Evolutionary conservation across 1,140 invertebrate species (phyloP).

Genomic region (Chrysomallon squamiferum): DNA sequence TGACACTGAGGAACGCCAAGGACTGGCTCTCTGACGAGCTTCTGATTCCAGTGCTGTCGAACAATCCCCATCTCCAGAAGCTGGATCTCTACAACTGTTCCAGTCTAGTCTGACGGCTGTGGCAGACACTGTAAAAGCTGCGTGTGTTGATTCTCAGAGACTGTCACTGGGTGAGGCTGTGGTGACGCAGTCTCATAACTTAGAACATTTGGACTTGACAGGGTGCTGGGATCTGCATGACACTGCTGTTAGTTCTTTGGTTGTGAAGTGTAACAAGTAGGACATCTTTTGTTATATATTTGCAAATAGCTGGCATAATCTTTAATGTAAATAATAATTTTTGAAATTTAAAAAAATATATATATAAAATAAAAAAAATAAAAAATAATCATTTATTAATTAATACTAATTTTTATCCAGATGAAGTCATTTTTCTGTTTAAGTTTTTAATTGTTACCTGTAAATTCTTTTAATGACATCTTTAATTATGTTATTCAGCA

Average conservation of each 20-base stretch:
- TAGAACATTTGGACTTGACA: constrained; percentile 58
- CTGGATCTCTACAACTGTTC: constrained; percentile 56
- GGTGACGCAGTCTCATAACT: constrained; percentile 35
- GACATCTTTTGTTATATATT: constrained; percentile 11
- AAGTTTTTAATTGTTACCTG: no score
- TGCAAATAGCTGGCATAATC: no score
- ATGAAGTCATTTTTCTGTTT: no score
- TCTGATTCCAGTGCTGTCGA: constrained; percentile 48
- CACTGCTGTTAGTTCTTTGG: constrained; percentile 47
- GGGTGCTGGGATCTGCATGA: constrained; percentile 63
- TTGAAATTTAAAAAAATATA: no score
- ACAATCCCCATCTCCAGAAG: constrained; percentile 40
- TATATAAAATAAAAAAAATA: no score
- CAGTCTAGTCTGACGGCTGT: constrained; percentile 49
- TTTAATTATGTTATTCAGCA: no score
- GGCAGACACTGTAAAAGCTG: constrained; percentile 41
- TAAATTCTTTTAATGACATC: no score
- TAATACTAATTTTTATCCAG: no score
- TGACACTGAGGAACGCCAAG: constrained; percentile 56
- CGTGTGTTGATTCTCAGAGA: constrained; percentile 44
- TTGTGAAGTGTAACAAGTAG: constrained; percentile 49
- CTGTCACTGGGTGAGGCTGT: constrained; percentile 59
- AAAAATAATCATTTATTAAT: no score
- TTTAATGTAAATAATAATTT: no score
- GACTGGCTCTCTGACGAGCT: constrained; percentile 54